Percentiles rank a stretch among this genome's conserved stretches.
phyloP scores from a whole-genome alignment of 2,797 vertebrate species.

The Knipowitschia caucasica region DNA sequence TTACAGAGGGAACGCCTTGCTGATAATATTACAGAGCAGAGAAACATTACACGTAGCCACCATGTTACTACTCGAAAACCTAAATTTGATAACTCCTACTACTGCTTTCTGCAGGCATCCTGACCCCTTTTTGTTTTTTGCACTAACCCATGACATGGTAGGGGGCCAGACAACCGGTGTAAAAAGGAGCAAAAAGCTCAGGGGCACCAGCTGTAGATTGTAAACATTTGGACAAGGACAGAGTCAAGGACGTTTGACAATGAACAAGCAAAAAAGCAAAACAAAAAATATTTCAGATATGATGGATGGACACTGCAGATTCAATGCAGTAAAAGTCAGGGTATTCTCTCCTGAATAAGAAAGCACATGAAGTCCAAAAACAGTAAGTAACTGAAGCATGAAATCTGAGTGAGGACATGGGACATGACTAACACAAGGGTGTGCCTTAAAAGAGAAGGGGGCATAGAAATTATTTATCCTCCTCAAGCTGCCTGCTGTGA shows the following conservation, averaged over 20 bases:
- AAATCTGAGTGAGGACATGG: slow-evolving; percentile 31
- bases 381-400: slow-evolving; percentile 44
- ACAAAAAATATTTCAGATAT: slow-evolving; percentile 10
- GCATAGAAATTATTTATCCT: slow-evolving; percentile 28
- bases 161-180: slow-evolving; percentile 27
- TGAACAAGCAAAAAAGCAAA: slow-evolving; percentile 14
- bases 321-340: not conserved
- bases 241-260: slow-evolving; percentile 55
- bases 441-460: slow-evolving; percentile 28
- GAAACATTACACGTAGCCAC: not conserved
- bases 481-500: slow-evolving; percentile 14
- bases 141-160: slow-evolving; percentile 2
- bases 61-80: not conserved
- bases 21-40: slow-evolving; percentile 13
- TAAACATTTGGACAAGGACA: slow-evolving; percentile 48
- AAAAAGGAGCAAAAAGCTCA: slow-evolving; percentile 11
- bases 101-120: not conserved
- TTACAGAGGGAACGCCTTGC: slow-evolving; percentile 23
- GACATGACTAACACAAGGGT: slow-evolving; percentile 34
- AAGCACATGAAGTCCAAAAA: not conserved
- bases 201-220: slow-evolving; percentile 18
- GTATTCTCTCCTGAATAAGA: slow-evolving; percentile 7
- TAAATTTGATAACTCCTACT: slow-evolving; percentile 14
- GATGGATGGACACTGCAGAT: not conserved
- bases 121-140: slow-evolving; percentile 12